Base-by-base conservation (phyloP, 2,888 invertebrate species). In the Rhyacophila evoluta region DNA sequence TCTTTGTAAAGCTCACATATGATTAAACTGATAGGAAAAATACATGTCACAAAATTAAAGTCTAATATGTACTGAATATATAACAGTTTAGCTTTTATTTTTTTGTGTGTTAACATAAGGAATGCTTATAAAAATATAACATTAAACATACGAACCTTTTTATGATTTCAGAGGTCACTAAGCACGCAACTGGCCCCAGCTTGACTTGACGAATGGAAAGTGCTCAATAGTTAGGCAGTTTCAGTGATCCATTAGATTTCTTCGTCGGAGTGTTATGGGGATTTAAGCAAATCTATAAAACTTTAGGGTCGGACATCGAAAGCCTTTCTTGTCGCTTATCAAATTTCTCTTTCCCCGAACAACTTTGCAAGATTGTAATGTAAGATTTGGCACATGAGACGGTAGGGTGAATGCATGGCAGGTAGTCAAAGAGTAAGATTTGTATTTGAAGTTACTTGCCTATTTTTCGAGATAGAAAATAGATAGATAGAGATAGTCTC, bases 241-340 rank as follows among this genome's bases (percentile, higher is more conserved):
- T 33, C 29, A 11, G 74, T 78, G 78, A 78, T 78, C 78, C 78
- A 78, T 78, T 75, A 78, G 74, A 75, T 78, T 75, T 74, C 78
- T 75, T 75, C 67, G 72, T 27, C 36, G 33, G 72, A 55, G 78
- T 55, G 74, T 72, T 78, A 75, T 75, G 28, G 36, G 75, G 78
- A 75, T 78, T 78, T 78, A 78, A 71, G 70, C 78, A 78, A 78
- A 78, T 78, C 78, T 78, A 75, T 75, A 78, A 78, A 78, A 78
- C 41, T 78, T 78, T 78, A 72, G 69, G 75, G 74, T 75, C 29
- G 15, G 74, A 78, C 78, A 78, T 38, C 73, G 72, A 78, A 78
- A 78, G 55, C 74, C 75, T 78, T 70, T 78, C 72, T 75, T 41
- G 70, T 74, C 78, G 78, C 74, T 78, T 78, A 78, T 78, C 74